Conservation (phyloP, 2,888 invertebrate species). For the Cephus nigrinus region DNA sequence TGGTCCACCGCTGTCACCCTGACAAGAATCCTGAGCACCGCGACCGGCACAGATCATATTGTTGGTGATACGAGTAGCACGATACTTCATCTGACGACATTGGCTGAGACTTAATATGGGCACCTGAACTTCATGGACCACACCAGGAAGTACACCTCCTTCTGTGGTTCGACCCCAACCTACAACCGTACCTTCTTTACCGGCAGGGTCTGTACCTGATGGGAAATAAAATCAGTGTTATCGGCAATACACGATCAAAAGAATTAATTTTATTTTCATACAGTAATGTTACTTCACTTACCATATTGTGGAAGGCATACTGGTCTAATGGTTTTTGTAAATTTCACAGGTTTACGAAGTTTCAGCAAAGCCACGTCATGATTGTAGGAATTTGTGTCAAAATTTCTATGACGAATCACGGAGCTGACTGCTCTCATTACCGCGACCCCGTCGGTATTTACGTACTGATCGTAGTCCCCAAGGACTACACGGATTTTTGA, state of each 20-base stretch:
- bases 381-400: slow-evolving; percentile 87
- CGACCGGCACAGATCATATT: slow-evolving; percentile 90
- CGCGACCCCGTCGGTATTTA: slow-evolving; percentile 81
- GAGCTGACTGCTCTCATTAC: slow-evolving; percentile 85
- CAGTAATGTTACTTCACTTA: slow-evolving; percentile 57
- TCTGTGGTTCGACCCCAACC: slow-evolving; percentile 90
- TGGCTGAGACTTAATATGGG: slow-evolving; percentile 84
- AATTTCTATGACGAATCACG: slow-evolving; percentile 83
- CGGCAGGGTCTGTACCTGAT: slow-evolving; percentile 75
- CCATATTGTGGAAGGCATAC: slow-evolving; percentile 81
- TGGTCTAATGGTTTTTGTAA: slow-evolving; percentile 80
- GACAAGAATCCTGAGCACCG: slow-evolving; percentile 86
- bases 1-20: slow-evolving; percentile 90
- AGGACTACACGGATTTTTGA: slow-evolving; percentile 85
- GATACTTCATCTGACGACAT: slow-evolving; percentile 86
- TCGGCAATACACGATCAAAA: background rate
- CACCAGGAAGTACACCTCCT: slow-evolving; percentile 81
- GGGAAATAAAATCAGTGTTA: slow-evolving; percentile 9
- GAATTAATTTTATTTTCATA: background rate
- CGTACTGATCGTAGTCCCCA: slow-evolving; percentile 86
- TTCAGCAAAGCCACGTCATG: slow-evolving; percentile 86
- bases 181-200: slow-evolving; percentile 81
- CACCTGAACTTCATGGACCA: slow-evolving; percentile 86
- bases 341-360: slow-evolving; percentile 80
- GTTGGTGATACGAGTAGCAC: slow-evolving; percentile 82